Evolutionary conservation across 2,888 invertebrate genomes (phyloP).

Genomic region (Morpho deidamia): DNA sequence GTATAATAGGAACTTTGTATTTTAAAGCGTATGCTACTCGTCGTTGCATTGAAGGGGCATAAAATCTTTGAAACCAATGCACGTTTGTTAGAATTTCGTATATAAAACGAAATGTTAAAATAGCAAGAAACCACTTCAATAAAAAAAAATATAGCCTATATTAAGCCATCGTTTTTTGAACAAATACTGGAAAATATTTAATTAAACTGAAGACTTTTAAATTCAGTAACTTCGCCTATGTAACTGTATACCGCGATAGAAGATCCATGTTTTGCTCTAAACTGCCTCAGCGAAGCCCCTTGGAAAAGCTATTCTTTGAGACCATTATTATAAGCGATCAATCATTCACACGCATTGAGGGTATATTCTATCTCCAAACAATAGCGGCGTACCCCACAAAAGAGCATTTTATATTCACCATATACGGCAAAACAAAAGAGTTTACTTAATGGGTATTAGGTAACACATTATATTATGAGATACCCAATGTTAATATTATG

Average conservation of each 20-base stretch:
- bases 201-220: no score
- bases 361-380: constrained; percentile 37
- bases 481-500: no score
- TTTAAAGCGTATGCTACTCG: not conserved
- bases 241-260: not conserved
- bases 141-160: no score
- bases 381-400: constrained; percentile 34
- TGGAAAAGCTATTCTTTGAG: constrained; percentile 10
- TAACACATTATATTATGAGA: no score
- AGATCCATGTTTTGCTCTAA: no score
- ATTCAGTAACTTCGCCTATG: no score
- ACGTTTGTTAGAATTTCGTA: not conserved
- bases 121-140: no score
- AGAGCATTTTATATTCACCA: constrained; percentile 23
- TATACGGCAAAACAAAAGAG: constrained; percentile 17
- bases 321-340: constrained; percentile 32
- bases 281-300: not conserved
- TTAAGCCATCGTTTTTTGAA: no score
- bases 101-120: no score
- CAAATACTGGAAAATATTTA: no score
- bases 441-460: constrained; percentile 16
- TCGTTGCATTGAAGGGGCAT: not conserved
- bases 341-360: constrained; percentile 39
- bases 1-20: not conserved
- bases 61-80: no score